Conservation (phyloP, 2,797 vertebrate genomes). For the Acipenser transmontanus region DNA sequence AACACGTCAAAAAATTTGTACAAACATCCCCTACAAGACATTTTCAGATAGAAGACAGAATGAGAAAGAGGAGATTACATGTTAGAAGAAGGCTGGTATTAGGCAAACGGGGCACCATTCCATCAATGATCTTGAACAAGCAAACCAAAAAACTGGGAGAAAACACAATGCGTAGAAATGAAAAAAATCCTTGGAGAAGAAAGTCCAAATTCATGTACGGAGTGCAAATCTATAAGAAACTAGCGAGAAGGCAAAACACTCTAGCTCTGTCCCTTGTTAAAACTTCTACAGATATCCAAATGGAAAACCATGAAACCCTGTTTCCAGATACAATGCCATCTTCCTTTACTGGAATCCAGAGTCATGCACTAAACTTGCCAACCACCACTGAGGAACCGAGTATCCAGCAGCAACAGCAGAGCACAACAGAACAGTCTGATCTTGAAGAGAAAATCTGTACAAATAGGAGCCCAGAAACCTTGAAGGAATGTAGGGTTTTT, state of each 20-base stretch:
- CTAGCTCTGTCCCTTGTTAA: slow-evolving; percentile 8
- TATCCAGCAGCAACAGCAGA: too few relatives aligned
- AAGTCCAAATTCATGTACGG: slow-evolving; percentile 47
- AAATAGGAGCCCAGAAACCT: slow-evolving; percentile 72
- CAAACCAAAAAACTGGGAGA: background rate
- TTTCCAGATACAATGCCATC: background rate
- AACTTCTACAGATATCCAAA: slow-evolving; percentile 11
- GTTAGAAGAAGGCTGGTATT: slow-evolving; percentile 50
- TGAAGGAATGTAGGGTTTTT: slow-evolving; percentile 93
- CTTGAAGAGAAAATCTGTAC: slow-evolving; percentile 49
- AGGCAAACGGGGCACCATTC: slow-evolving; percentile 8
- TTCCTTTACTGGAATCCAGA: slow-evolving; percentile 3
- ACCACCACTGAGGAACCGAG: background rate
- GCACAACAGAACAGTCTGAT: too few relatives aligned
- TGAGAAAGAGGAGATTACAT: slow-evolving; percentile 51
- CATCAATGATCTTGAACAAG: background rate
- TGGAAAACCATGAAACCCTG: slow-evolving; percentile 8
- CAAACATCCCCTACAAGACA: slow-evolving; percentile 79
- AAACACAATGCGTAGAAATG: slow-evolving; percentile 34
- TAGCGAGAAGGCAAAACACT: slow-evolving; percentile 24
- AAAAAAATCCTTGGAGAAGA: slow-evolving; percentile 43
- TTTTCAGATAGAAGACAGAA: slow-evolving; percentile 57
- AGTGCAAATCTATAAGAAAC: slow-evolving; percentile 33
- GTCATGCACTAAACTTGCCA: slow-evolving; percentile 27
- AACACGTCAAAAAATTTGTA: slow-evolving; percentile 92